Evolutionary conservation across 2,888 invertebrate genomes (phyloP), one percentile per base, ranked within the genome.

Genomic region (Seira musarum): DNA sequence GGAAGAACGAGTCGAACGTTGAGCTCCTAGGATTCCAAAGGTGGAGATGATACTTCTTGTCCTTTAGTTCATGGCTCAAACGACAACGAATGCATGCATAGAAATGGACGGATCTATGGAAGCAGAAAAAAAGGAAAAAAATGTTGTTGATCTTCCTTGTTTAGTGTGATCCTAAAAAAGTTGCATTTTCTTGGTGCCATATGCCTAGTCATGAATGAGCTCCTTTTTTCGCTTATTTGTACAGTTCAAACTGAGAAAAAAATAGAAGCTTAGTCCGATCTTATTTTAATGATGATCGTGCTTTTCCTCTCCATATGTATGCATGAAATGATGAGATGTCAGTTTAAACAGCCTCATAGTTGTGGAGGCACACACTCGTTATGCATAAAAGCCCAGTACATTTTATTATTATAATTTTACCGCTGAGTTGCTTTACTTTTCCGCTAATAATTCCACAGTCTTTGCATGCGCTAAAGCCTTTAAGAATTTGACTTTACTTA

Each of bases 141-240:
- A 22, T 57, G 71, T 71, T 71, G 71, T 71, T 61, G 61, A 61
- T 71, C 19, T 22, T 61, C 63, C 71, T 22, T 60, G 71, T 71
- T 71, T 17, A 25, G 53, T 63, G n/a, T 19, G 30, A 66, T 19
- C n/a, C 10, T 64, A 13, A n/a, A 66, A 66, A 66, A 30, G 19
- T 25, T 57, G 17, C 57, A 57, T 57, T 57, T 25, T 35, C n/a
- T 2, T 67, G 46, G 25, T 57, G 30, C 78, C 78, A 78, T 78
- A 78, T 78, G 78, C 78, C 78, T 71, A 78, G 78, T 71, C 78
- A 78, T 78, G 78, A 78, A 78, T 70, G 65, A 17, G 57, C 61
- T 40, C 25, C 25, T 66, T 68, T 60, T 65, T 57, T 71, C 66
- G 78, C 67, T 78, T 78, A 78, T 78, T 78, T 78, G 78, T 78